These are phyloP conservation scores for Periophthalmus modestus DNA, from an alignment of 2,113 vertebrate genomes.

Conservation along the genomic window DNA sequence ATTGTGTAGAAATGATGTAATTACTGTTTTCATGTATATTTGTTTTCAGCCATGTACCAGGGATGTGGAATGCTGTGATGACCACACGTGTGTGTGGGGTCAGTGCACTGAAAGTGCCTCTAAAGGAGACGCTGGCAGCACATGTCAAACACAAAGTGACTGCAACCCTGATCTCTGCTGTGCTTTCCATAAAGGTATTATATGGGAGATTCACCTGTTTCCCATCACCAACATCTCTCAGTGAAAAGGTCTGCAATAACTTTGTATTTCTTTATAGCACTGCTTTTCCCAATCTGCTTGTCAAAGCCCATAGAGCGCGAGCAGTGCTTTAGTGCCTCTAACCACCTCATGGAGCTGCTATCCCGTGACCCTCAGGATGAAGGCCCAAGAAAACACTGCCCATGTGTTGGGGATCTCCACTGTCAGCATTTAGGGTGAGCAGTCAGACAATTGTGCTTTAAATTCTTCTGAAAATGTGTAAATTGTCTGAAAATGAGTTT, in stretches of 20 bases:
- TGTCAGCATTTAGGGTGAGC: conserved; percentile 88
- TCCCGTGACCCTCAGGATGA: conserved; percentile 84
- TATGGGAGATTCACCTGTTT: neutral
- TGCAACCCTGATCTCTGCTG: conserved; percentile 88
- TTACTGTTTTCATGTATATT: neutral
- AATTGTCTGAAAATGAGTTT: neutral
- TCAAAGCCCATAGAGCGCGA: conserved; percentile 84
- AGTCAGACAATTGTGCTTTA: neutral
- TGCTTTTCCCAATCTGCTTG: conserved; percentile 88
- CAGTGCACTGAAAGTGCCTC: conserved; percentile 77
- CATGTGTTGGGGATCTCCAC: conserved; percentile 84
- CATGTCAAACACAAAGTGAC: conserved; percentile 86
- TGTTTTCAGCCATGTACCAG: conserved; percentile 79
- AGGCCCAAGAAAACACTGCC: conserved; percentile 84
- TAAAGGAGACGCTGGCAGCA: conserved; percentile 86
- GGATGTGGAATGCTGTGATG: conserved; percentile 87
- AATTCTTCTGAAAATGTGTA: neutral
- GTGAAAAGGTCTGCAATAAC: neutral
- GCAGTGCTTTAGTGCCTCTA: conserved; percentile 82
- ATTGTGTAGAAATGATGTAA: neutral
- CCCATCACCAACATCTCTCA: neutral
- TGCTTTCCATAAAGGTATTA: conserved; percentile 85
- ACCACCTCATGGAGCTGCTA: conserved; percentile 84
- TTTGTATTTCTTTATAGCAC: conserved; percentile 65
- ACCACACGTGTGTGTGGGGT: conserved; percentile 90